Conservation (phyloP, 2,113 vertebrate genomes). For the Cebidichthys violaceus region DNA sequence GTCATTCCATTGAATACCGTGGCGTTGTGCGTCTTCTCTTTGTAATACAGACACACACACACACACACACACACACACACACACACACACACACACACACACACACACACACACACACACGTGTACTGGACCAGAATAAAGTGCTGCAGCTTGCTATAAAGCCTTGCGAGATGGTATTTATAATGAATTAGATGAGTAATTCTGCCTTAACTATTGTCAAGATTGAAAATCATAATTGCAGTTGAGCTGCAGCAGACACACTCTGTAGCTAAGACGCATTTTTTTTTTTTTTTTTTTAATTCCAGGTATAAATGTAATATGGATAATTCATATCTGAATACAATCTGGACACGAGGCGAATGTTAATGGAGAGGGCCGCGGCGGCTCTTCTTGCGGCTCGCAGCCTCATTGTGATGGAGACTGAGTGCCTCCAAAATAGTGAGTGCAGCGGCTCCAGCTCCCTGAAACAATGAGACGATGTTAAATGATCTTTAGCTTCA, state of each 20-base stretch:
- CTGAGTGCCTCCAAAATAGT: constrained; percentile 8
- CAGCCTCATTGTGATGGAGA: constrained; percentile 21
- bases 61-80: too few species aligned
- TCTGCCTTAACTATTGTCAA: constrained; percentile 13
- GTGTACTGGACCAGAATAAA: neutral
- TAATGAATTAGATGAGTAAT: constrained; percentile 19
- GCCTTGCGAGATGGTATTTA: constrained; percentile 25
- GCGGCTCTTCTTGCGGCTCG: constrained; percentile 1
- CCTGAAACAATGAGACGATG: constrained; percentile 9
- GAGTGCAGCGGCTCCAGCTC: neutral
- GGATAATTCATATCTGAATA: constrained; percentile 65
- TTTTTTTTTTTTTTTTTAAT: too few species aligned
- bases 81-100: too few species aligned
- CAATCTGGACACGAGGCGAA: constrained; percentile 36
- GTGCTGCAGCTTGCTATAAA: constrained; percentile 7
- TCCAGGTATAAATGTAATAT: constrained; percentile 61
- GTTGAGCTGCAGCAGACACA: constrained; percentile 17
- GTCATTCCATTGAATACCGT: neutral
- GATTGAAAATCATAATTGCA: constrained; percentile 42
- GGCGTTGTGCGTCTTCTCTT: neutral
- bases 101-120: neutral
- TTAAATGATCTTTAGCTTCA: neutral
- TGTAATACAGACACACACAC: too few species aligned
- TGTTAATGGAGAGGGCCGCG: constrained; percentile 44
- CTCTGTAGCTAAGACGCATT: constrained; percentile 27